These are phyloP conservation scores for Spodoptera littoralis DNA, from an alignment of 2,888 invertebrate genomes.

Conservation along the genomic window DNA sequence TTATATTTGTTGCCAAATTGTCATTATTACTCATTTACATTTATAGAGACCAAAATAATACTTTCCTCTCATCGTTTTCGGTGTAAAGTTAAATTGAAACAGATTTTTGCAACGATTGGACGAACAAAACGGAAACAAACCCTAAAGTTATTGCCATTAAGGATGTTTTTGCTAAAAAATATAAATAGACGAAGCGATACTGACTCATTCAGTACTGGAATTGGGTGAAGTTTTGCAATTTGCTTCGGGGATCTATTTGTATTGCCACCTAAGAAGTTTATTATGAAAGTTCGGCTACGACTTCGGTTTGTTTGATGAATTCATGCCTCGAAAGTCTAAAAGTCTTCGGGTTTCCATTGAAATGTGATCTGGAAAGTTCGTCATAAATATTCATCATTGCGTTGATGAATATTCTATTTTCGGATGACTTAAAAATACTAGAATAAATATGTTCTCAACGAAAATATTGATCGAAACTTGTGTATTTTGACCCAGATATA, in stretches of 20 bases:
- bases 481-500: constrained; percentile 9
- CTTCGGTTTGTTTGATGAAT: constrained; percentile 24
- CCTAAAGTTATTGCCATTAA: constrained; percentile 33
- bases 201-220: constrained; percentile 1
- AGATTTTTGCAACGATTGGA: constrained; percentile 4
- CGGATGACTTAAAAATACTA: background rate
- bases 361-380: constrained; percentile 13
- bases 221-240: constrained; percentile 51
- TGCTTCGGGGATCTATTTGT: constrained; percentile 31
- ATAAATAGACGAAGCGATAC: constrained; percentile 21
- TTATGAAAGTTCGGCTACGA: constrained; percentile 15
- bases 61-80: background rate
- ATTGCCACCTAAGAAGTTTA: constrained; percentile 34
- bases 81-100: constrained; percentile 15
- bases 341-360: constrained; percentile 21
- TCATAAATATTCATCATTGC: background rate
- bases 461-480: constrained; percentile 15
- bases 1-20: too few species aligned
- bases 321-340: constrained; percentile 9
- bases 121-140: constrained; percentile 2
- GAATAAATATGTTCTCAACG: constrained; percentile 1
- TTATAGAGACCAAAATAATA: too few species aligned
- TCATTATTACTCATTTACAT: too few species aligned
- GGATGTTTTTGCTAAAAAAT: constrained; percentile 20
- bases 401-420: background rate